Evolutionary conservation across 30 jellyfish, hydroid and myxozoan species (phyloP).

Genomic region (Turritopsis dohrnii): DNA sequence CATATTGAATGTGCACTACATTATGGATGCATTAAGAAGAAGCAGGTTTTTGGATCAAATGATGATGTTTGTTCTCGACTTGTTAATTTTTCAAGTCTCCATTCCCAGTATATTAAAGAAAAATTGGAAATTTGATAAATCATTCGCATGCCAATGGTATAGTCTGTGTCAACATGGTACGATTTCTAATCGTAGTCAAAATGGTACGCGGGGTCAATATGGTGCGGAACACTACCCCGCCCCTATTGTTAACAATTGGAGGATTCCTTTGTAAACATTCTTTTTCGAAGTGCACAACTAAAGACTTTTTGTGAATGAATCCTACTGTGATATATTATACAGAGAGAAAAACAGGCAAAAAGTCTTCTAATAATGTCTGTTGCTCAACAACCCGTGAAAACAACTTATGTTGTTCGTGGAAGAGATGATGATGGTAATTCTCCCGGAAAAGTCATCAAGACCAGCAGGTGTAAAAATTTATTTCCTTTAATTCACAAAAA

Average conservation of each 20-base stretch:
- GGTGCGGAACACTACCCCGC: not conserved
- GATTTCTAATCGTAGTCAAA: no score
- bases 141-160: no score
- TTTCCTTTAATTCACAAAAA: no score
- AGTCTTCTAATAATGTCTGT: not conserved
- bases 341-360: not conserved
- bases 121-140: no score
- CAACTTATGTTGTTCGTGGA: slow-evolving; percentile 5
- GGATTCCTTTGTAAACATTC: not conserved
- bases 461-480: slow-evolving; percentile 8
- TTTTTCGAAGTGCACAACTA: not conserved
- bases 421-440: not conserved
- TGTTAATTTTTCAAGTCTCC: no score
- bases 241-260: not conserved
- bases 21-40: no score
- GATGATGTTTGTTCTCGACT: no score
- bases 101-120: no score
- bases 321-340: not conserved
- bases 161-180: no score
- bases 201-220: no score
- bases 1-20: no score
- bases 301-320: not conserved
- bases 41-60: no score
- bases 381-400: not conserved
- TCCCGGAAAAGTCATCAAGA: slow-evolving; percentile 11